Base-by-base conservation (phyloP, 2,113 vertebrate genomes). In the Neolamprologus ventralis region DNA sequence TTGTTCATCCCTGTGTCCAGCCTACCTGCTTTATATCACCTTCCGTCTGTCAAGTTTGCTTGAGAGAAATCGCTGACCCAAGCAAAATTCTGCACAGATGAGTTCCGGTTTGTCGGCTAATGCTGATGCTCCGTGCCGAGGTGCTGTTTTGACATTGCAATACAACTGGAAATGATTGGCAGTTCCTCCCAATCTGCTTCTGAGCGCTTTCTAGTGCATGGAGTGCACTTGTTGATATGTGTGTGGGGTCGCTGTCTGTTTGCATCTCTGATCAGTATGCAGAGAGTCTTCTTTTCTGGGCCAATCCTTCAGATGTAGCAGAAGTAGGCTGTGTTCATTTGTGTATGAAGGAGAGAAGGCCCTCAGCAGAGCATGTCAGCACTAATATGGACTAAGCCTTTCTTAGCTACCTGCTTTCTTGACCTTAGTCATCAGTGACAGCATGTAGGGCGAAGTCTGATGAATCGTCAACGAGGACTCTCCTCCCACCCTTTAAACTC, bases 241-340 rank as follows among this genome's bases (percentile, higher is more conserved):
- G 53, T 82, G 53, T 51, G 23, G 23, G 21, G 31, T 80, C 12
- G 11, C 13, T 45, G 53, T 65, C 55, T 87, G 35, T 87, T 82
- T 82, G 35, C 84, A 65, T 84, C 53, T 78, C 55, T 73, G 87
- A 86, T 85, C 47, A 71, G 40, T 65, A 60, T 89, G 81, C 71
- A 57, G 37, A 71, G 88, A 89, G 58, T 53, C 85, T 91, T 93
- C 81, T 63, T 93, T 92, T 94, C 86, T 91, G 90, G 88, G 92
- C 58, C 92, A 87, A 12, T 87, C 23, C 81, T 73, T 90, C 28
- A 81, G 33, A 83, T 73, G 85, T 68, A 55, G 47, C 73, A 88
- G 89, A 82, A 82, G 60, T 71, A 60, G 80, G 3, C 71, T 83
- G 63, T 47, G 33, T 83, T 85, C 19, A 33, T 81, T 53, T 86